phyloP scores from a whole-genome alignment of 2,797 vertebrate species.

The Lepilemur septentrionalis region DNA sequence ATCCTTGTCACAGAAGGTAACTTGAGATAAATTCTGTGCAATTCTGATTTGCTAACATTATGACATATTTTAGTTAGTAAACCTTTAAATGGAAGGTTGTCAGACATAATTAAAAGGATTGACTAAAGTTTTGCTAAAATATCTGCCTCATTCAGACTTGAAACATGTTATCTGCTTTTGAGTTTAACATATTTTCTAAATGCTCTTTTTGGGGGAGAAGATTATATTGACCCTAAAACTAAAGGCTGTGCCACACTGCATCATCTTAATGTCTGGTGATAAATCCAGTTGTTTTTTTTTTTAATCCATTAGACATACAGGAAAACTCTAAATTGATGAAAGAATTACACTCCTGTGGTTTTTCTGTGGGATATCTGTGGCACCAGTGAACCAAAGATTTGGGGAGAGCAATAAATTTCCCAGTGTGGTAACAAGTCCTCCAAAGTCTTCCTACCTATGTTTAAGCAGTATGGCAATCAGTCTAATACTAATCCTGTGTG shows the following conservation, averaged over 20 bases:
- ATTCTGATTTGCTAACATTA: slow-evolving; percentile 5
- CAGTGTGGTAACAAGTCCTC: not conserved
- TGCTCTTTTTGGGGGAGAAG: not conserved
- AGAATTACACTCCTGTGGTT: not conserved
- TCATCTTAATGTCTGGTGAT: not conserved
- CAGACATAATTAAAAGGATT: slow-evolving; percentile 23
- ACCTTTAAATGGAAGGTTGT: not conserved
- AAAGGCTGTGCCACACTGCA: not conserved
- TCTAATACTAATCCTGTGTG: not conserved
- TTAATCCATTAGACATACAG: not conserved
- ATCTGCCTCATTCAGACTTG: not conserved
- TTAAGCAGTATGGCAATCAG: slow-evolving; percentile 1
- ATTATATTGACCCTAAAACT: slow-evolving; percentile 3
- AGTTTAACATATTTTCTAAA: slow-evolving; percentile 31
- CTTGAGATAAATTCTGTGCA: not conserved
- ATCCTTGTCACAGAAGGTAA: slow-evolving; percentile 27
- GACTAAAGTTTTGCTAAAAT: not conserved
- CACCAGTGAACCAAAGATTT: slow-evolving; percentile 12
- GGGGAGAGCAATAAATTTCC: not conserved
- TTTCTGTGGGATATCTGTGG: not conserved
- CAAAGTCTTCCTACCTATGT: not conserved
- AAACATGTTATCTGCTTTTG: slow-evolving; percentile 10
- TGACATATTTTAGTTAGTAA: slow-evolving; percentile 44
- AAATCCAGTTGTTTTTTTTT: not conserved
- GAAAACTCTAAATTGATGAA: not conserved